Percentiles rank a stretch among this genome's conserved stretches.
Evolutionary conservation across 2,888 invertebrate genomes (phyloP).

Genomic region (Thyatira batis): DNA sequence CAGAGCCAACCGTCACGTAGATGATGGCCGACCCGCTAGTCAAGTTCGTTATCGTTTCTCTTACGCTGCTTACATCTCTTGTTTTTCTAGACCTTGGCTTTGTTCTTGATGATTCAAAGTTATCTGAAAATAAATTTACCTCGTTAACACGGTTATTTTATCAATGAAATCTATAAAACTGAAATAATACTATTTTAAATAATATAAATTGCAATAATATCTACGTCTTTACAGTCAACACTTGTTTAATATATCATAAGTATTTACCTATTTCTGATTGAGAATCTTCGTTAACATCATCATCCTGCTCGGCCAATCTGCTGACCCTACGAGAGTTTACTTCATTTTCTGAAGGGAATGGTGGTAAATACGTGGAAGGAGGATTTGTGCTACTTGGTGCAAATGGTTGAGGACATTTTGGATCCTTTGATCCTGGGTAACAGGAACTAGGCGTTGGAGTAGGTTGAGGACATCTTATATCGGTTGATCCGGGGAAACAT

Average conservation of each 20-base stretch:
- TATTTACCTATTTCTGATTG: slow-evolving; percentile 58
- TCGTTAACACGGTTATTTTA: too few species aligned
- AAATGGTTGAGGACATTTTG: slow-evolving; percentile 70
- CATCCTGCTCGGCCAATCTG: slow-evolving; percentile 49
- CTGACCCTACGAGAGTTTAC: slow-evolving; percentile 50
- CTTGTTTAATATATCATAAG: not conserved
- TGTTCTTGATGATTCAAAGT: slow-evolving; percentile 63
- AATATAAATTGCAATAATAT: not conserved
- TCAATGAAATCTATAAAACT: too few species aligned
- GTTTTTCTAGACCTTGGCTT: slow-evolving; percentile 60
- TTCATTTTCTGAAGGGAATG: slow-evolving; percentile 70
- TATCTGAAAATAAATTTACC: slow-evolving; percentile 51
- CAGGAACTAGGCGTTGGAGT: slow-evolving; percentile 64
- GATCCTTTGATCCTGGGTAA: slow-evolving; percentile 66
- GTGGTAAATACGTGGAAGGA: slow-evolving; percentile 74
- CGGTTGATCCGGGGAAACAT: slow-evolving; percentile 49
- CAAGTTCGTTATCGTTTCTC: slow-evolving; percentile 28
- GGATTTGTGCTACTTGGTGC: slow-evolving; percentile 69
- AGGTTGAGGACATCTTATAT: slow-evolving; percentile 51
- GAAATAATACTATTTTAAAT: too few species aligned
- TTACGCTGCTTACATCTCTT: slow-evolving; percentile 53
- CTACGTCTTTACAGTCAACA: not conserved
- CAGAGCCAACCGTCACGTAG: slow-evolving; percentile 54
- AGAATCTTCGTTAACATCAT: slow-evolving; percentile 54
- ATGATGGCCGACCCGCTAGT: slow-evolving; percentile 38